Evolutionary conservation across 92 coral and sea anemone genomes (phyloP), one percentile per base, ranked within the genome.

Genomic region (Isaurus tuberculatus): DNA sequence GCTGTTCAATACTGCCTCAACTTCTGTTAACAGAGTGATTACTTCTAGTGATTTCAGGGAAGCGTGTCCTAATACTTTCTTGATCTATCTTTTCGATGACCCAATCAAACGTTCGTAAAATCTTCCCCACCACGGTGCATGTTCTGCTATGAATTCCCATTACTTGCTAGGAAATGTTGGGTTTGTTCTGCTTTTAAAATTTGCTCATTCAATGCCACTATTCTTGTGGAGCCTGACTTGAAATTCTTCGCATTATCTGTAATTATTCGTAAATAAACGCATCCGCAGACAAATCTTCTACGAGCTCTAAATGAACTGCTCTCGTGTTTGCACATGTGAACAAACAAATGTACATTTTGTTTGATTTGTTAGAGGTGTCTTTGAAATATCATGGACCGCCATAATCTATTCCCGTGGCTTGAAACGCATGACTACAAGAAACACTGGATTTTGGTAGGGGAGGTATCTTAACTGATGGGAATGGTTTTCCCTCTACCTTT

Each of bases 221-320:
- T 80, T 28, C 73, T 77, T 69, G 65, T 86, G 48, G 78, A 44
- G 53, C 81, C 44, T 48, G 86, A 37, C 42, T 84, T 74, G 61
- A 88, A 53, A 30, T 72, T 73, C 63, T 81, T 86, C 42, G 87
- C 83, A 83, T 87, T 87, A 65, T 88, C 91, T 6, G 88, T 74
- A 37, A 77, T 83, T 13, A 84, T 44, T 36, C 79, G 53, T 66
- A 44, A 40, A 88, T 68, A 43, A 81, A 87, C 34, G 90, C 46
- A 60, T 72, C 83, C 8, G 81, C 65, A 0, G 84, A 67, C 61
- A 87, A 43, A 57, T 83, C 72, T 61, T 75, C 87, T 55, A 22
- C 83, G 25, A 87, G 34, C 58, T 84, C 87, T 33, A 82, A 67
- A 74, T 87, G 84, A 25, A 87, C 81, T n/a, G 90, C 87, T 63